phyloP scores from a whole-genome alignment of 2,797 vertebrate genomes.

The Euthynnus affinis region DNA sequence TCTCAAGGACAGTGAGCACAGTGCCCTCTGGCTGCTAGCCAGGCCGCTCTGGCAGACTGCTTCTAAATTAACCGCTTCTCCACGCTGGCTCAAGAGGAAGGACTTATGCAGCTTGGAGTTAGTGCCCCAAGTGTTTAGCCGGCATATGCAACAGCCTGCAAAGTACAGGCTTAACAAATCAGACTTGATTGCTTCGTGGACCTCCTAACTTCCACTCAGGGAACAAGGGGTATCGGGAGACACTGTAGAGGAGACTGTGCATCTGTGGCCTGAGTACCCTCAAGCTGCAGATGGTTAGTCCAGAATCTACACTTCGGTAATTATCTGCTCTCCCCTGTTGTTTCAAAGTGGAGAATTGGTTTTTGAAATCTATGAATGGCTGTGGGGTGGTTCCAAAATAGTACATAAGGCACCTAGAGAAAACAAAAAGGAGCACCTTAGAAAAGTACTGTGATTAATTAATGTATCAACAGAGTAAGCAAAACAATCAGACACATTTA shows the following conservation, averaged over 20 bases:
- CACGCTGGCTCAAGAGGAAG: constrained; percentile 79
- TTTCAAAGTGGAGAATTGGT: constrained; percentile 82
- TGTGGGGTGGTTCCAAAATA: constrained; percentile 73
- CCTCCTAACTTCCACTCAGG: constrained; percentile 74
- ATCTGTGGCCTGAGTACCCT: constrained; percentile 82
- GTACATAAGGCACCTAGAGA: constrained; percentile 34
- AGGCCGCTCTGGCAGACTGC: constrained; percentile 86
- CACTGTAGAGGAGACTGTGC: constrained; percentile 69
- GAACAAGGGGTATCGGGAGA: constrained; percentile 75
- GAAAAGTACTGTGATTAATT: constrained; percentile 29
- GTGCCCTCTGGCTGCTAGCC: constrained; percentile 87
- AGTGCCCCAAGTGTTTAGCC: constrained; percentile 80
- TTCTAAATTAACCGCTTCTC: constrained; percentile 88
- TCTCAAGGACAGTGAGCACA: constrained; percentile 86
- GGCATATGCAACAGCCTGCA: constrained; percentile 78
- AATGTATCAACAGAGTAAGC: constrained; percentile 8
- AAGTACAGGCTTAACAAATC: constrained; percentile 88
- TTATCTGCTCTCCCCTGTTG: constrained; percentile 87
- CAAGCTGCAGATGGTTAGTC: constrained; percentile 84
- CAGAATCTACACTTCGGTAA: constrained; percentile 86
- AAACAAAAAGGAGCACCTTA: constrained; percentile 32
- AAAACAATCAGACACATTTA: not conserved
- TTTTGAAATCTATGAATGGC: constrained; percentile 81
- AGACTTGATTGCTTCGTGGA: constrained; percentile 83
- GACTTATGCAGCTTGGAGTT: constrained; percentile 80